These are phyloP conservation scores for Ceraclea dissimilis DNA, from an alignment of 2,888 invertebrate genomes.

Conservation along the genomic window DNA sequence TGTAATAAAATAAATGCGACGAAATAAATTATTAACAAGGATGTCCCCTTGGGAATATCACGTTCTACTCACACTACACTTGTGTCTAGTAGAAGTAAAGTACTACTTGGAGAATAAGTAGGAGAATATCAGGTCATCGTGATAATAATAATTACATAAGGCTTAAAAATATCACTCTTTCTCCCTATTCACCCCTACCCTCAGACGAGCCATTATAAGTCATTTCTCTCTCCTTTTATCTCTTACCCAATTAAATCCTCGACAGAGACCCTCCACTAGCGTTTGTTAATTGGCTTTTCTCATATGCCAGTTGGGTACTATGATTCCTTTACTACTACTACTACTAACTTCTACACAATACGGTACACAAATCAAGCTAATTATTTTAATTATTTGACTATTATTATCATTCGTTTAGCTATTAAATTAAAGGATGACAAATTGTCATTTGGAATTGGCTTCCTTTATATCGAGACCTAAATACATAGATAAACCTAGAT, in stretches of 20 bases:
- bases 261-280: slow-evolving; percentile 20
- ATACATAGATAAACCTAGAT: too few relatives aligned
- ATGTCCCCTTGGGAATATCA: background rate
- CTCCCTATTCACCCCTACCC: too few relatives aligned
- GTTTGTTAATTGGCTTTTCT: slow-evolving; percentile 25
- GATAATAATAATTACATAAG: slow-evolving; percentile 13
- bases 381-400: too few relatives aligned
- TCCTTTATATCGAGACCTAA: too few relatives aligned
- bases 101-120: too few relatives aligned
- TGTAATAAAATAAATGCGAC: background rate
- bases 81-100: too few relatives aligned
- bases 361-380: too few relatives aligned
- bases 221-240: slow-evolving; percentile 19
- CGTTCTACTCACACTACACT: background rate
- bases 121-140: background rate
- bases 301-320: slow-evolving; percentile 20
- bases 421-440: too few relatives aligned
- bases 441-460: too few relatives aligned
- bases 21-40: slow-evolving; percentile 1
- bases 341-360: too few relatives aligned
- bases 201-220: slow-evolving; percentile 12
- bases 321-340: too few relatives aligned
- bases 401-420: too few relatives aligned
- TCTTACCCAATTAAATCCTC: slow-evolving; percentile 26
- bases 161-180: slow-evolving; percentile 12